Percentiles rank a stretch among this genome's conserved stretches.
Evolutionary conservation across 2,113 vertebrate genomes (phyloP).

Genomic region (Burhinus bistriatus): DNA sequence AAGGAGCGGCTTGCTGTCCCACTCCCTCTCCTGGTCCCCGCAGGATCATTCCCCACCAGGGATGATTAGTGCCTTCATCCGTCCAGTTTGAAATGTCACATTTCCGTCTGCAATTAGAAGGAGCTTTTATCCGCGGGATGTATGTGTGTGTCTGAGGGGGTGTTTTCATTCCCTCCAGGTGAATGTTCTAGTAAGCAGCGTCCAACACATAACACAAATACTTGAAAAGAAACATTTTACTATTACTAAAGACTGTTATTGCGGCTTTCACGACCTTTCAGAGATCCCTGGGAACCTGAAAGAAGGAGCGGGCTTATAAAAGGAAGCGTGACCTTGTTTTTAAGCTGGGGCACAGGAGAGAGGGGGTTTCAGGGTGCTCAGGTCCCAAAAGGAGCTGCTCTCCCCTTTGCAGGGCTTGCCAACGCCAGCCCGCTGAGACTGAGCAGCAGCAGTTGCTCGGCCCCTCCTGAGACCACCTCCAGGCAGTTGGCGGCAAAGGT

Average conservation of each 20-base stretch:
- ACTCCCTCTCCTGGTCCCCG: fast-evolving
- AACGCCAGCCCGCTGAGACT: fast-evolving
- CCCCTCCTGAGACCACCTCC: not conserved
- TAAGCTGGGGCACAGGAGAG: not conserved
- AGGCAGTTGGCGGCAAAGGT: not conserved
- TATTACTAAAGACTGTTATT: not conserved
- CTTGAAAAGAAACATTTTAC: not conserved
- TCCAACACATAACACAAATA: not conserved
- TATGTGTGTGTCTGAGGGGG: not conserved
- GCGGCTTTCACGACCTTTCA: not conserved
- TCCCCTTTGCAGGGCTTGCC: not conserved
- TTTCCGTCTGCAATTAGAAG: constrained; percentile 15
- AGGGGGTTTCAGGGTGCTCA: not conserved
- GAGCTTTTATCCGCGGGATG: not conserved
- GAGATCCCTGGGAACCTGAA: not conserved
- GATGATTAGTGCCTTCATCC: not conserved
- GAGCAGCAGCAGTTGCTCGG: not conserved
- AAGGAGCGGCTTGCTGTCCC: not conserved
- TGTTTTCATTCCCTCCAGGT: not conserved
- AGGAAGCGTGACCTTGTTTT: not conserved
- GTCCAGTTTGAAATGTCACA: constrained; percentile 26
- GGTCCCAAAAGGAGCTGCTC: not conserved
- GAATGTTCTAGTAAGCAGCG: constrained; percentile 9
- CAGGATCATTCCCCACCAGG: not conserved
- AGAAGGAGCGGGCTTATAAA: not conserved